A percentile compares a stretch with the other conserved stretches of the same genome.
These are phyloP conservation scores for Zosterops japonicus DNA, from an alignment of 2,113 vertebrate genomes.

Conservation along the genomic window DNA sequence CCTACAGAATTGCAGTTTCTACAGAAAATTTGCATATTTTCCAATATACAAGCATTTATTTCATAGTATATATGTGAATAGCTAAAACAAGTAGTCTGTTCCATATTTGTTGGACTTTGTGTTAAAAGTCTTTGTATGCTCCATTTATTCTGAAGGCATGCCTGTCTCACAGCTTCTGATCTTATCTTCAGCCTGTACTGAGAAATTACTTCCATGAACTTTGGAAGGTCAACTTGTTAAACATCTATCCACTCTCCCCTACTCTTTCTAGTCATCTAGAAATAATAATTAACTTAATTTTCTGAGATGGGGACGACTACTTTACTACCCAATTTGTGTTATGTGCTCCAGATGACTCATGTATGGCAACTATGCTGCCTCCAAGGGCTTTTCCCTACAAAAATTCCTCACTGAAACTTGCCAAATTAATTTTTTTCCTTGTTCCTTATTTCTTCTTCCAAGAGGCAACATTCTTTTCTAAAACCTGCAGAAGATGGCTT, in stretches of 20 bases:
- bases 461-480: not conserved
- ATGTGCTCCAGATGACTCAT: constrained; percentile 21
- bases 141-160: not conserved
- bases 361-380: not conserved
- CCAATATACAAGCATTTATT: not conserved
- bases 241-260: constrained; percentile 50
- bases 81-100: not conserved
- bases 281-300: constrained; percentile 67
- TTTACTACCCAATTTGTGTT: not conserved
- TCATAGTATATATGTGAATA: not conserved
- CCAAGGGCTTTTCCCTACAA: not conserved
- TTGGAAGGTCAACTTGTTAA: constrained; percentile 66
- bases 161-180: constrained; percentile 2
- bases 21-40: not conserved
- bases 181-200: constrained; percentile 41
- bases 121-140: not conserved
- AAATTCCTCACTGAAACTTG: not conserved
- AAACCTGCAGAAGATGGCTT: not conserved
- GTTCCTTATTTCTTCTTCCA: not conserved
- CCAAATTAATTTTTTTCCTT: not conserved
- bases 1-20: not conserved
- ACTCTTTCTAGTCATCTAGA: constrained; percentile 29
- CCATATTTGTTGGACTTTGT: not conserved
- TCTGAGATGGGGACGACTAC: not conserved
- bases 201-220: constrained; percentile 51